Percentiles rank a stretch among this genome's conserved stretches.
Conservation (phyloP, 1,140 invertebrate species). For the Bathynomus jamesi region DNA sequence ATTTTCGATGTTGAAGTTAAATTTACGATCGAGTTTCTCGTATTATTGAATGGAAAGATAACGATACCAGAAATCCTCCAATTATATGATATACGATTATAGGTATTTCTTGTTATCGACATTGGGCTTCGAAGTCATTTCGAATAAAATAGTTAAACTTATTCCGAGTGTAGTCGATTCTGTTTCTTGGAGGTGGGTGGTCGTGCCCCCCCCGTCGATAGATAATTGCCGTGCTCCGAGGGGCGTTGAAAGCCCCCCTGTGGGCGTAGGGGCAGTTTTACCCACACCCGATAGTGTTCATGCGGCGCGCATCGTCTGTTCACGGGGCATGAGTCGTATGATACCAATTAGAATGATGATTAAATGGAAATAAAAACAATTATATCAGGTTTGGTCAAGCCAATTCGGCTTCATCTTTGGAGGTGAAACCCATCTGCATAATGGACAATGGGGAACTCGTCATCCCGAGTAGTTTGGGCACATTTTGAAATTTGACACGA, state of each 20-base stretch:
- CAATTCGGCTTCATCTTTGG: not conserved
- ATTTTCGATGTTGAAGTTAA: not conserved
- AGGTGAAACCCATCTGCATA: not conserved
- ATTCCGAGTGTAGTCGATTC: not conserved
- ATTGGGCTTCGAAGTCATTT: not conserved
- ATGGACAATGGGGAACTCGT: not conserved
- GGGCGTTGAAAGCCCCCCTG: not conserved
- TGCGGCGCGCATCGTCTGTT: not conserved
- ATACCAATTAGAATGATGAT: not conserved
- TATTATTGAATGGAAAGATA: not conserved
- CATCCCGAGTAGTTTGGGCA: not conserved
- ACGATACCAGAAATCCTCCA: not conserved
- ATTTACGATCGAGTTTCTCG: not conserved
- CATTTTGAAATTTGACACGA: not conserved
- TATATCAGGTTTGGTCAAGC: not conserved
- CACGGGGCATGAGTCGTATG: not conserved
- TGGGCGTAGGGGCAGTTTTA: not conserved
- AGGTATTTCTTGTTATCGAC: not conserved
- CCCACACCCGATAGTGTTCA: not conserved
- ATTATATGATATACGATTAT: not conserved
- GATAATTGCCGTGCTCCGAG: not conserved
- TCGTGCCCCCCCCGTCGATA: not conserved
- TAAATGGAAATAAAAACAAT: conserved; percentile 2
- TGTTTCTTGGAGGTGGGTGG: not conserved
- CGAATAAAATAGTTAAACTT: conserved; percentile 1